Evolutionary conservation across 2,888 invertebrate species (phyloP), one percentile per base, ranked within the genome.

Genomic region (Stictocephala bisonia): DNA sequence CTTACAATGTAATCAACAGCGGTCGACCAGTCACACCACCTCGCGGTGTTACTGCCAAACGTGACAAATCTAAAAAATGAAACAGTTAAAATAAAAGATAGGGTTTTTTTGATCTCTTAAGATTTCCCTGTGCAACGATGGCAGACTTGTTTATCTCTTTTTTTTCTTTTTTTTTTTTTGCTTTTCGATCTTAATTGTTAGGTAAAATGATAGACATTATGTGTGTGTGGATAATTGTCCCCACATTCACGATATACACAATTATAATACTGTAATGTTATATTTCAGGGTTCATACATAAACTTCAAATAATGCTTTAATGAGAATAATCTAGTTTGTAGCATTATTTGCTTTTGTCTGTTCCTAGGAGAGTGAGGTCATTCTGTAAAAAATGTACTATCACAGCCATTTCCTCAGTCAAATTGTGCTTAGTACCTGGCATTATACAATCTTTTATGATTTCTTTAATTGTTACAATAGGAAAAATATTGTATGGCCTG

Each of bases 11-110:
- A 80, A 90, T 96, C 84, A 96, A 94, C 86, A 92, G 96, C 83
- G 96, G 96, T 82, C 91, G 99, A 83, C 99, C 99, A 81, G 94
- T 98, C 82, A 99, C 99, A 85, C 99, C 99, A 83, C 98, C 99
- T 71, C 89, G 97, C 81, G 95, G 94, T 81, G 94, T 60, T 13
- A 60, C 94, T 83, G 94, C 94, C 86, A 95, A 94, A 87, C 95
- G 95, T 88, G 95, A 93, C 88, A 95, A 95, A 35, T 60, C 60
- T 90, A 93, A 93, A 88, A 95, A 95, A 93, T 95, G 69, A 73
- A 69, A 35, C n/a, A 24, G 22, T 35, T 20, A 15, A 35, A 1
- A 15, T 11, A 20, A 35, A 35, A 15, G 11, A 22, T 20, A 35
- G 20, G 20, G 6, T 3, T 60, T 60, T 31, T 60, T 60, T 60